Base-by-base conservation (phyloP, 1,140 invertebrate species). In the Globodera ellingtonae region DNA sequence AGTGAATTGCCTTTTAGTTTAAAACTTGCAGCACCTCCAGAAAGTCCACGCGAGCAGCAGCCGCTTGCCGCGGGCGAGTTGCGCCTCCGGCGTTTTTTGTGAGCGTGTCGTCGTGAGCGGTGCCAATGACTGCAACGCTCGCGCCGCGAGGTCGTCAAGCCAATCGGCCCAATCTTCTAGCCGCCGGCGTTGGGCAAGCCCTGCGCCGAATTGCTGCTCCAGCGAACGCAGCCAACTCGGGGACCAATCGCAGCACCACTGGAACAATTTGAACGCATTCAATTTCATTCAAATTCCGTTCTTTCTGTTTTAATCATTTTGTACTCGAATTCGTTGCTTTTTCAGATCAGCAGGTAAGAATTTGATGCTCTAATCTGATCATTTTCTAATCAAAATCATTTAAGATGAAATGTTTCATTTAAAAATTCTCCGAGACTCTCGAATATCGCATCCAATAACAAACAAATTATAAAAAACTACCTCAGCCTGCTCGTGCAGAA, bases 21-120 rank as follows among this genome's bases (percentile, higher is more conserved):
- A 18, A 46, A 15, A 59, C 15, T 15, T 35, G 47, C 71, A n/a
- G 78, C 90, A 94, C 93, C 94, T 96, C 90, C 98, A 99, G 92
- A 98, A 99, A 79, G 95, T 97, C 97, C 97, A 99, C 91, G 98
- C 97, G 56, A 98, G 92, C 78, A 99, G 92, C 91, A 99, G 97
- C 89, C 98, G 94, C 48, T 94, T 15, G 94, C 80, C 74, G 44
- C 78, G 72, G 21, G 81, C 50, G 15, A 84, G 47, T 79, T 83
- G 69, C 67, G 73, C 81, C 56, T 76, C 89, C 73, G 69, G 90
- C 95, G 81, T 94, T 94, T 35, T 75, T 56, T 52, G 72, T 52
- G 56, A 46, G 15, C 15, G 18, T 4, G 72, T 35, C 71, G 67
- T 56, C 82, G 89, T 78, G 81, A 10, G 47, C 50, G n/a, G 24